Conservation (phyloP, 2,797 vertebrate genomes). For the Eutrigla gurnardus region DNA sequence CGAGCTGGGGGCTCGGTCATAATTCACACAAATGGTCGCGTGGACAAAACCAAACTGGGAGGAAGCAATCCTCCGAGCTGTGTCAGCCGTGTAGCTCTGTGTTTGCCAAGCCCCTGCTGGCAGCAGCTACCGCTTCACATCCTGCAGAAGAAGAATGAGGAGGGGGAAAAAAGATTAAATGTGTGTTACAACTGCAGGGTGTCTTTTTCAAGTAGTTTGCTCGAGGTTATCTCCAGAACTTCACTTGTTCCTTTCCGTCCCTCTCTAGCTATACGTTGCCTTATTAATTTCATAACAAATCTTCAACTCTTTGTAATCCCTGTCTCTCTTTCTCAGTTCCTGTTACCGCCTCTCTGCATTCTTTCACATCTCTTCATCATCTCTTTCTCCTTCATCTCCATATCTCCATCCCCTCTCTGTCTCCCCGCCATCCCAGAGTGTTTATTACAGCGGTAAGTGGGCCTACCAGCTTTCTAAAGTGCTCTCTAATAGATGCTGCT, state of each 20-base stretch:
- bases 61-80: conserved; percentile 58
- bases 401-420: conserved; percentile 24
- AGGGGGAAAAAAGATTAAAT: conserved; percentile 31
- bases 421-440: conserved; percentile 51
- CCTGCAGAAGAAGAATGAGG: conserved; percentile 38
- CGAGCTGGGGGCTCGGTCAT: conserved; percentile 67
- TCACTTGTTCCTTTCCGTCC: conserved; percentile 33
- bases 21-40: conserved; percentile 74
- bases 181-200: conserved; percentile 34
- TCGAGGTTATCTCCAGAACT: conserved; percentile 32
- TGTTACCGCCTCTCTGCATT: conserved; percentile 14
- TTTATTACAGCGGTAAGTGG: conserved; percentile 74
- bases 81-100: conserved; percentile 49
- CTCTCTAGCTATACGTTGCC: conserved; percentile 26
- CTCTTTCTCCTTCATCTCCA: conserved; percentile 41
- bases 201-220: conserved; percentile 35
- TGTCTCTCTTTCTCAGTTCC: conserved; percentile 25
- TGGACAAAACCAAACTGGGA: conserved; percentile 61
- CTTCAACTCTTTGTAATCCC: conserved; percentile 18
- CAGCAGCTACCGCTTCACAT: conserved; percentile 32
- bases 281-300: conserved; percentile 24
- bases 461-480: conserved; percentile 66
- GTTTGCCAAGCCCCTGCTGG: conserved; percentile 63
- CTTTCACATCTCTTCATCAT: conserved; percentile 53
- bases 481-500: conserved; percentile 62